phyloP scores from a whole-genome alignment of 2,888 invertebrate species.

The Trachelus iudaicus region DNA sequence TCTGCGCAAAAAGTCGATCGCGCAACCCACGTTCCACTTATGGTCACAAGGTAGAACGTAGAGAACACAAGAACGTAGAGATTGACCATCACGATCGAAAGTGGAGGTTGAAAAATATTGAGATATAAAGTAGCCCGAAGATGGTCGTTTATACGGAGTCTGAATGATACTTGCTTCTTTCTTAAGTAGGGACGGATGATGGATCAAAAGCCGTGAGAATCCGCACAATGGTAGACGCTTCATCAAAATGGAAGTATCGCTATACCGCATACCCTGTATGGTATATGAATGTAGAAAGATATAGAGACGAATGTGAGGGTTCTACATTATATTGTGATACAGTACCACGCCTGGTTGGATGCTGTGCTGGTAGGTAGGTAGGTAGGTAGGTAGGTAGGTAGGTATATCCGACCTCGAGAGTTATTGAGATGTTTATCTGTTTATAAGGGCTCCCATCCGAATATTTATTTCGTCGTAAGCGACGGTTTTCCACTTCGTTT shows the following conservation, averaged over 20 bases:
- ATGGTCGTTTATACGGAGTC: not conserved
- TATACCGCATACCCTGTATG: not conserved
- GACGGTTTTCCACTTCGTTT: conserved; percentile 25
- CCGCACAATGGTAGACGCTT: not conserved
- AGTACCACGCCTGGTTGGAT: conserved; percentile 5
- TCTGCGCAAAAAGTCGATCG: not conserved
- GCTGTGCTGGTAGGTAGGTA: not conserved
- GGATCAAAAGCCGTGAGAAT: conserved; percentile 2
- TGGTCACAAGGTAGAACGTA: not conserved
- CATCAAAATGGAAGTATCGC: conserved; percentile 3
- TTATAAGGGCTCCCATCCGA: conserved; percentile 43
- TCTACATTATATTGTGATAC: conserved; percentile 28
- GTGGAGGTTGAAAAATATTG: not conserved
- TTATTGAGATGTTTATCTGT: conserved; percentile 51
- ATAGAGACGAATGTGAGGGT: conserved; percentile 1
- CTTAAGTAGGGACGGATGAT: conserved; percentile 5
- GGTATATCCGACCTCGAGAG: conserved; percentile 22
- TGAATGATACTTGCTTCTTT: not conserved
- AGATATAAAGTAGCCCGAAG: not conserved
- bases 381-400: not conserved
- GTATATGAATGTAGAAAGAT: not conserved
- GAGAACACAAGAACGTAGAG: not conserved
- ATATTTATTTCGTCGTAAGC: conserved; percentile 39
- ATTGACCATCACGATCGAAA: not conserved
- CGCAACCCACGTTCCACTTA: not conserved